phyloP scores from a whole-genome alignment of 2,888 invertebrate genomes.

The Lasioglossum oenotherae region DNA sequence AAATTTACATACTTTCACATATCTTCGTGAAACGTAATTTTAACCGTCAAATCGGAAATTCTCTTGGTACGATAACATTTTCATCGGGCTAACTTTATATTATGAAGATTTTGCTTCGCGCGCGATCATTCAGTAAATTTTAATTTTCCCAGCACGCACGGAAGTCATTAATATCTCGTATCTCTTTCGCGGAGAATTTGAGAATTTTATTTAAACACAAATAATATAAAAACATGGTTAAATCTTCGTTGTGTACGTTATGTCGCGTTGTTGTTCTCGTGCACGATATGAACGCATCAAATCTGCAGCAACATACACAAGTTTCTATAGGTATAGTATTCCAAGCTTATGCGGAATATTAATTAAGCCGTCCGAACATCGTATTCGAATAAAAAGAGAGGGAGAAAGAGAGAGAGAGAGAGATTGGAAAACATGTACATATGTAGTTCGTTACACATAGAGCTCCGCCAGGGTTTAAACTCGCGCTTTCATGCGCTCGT shows the following conservation, averaged over 20 bases:
- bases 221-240: not conserved
- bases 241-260: not conserved
- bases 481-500: not conserved
- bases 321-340: not conserved
- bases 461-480: not conserved
- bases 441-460: not conserved
- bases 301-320: not conserved
- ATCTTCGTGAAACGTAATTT: not conserved
- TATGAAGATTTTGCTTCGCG: not conserved
- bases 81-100: not conserved
- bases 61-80: no score
- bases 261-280: not conserved
- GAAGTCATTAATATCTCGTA: not conserved
- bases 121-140: not conserved
- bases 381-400: not conserved
- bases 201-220: not conserved
- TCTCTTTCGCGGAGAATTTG: not conserved
- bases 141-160: not conserved
- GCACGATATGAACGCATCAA: not conserved
- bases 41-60: not conserved
- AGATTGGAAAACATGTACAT: not conserved
- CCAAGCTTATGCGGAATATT: not conserved
- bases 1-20: not conserved
- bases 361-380: slow-evolving; percentile 1
- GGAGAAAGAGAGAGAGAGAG: not conserved